A percentile compares a stretch with the other conserved stretches of the same genome.
Conservation (phyloP, 2,113 vertebrate genomes). For the Microtus ochrogaster region DNA sequence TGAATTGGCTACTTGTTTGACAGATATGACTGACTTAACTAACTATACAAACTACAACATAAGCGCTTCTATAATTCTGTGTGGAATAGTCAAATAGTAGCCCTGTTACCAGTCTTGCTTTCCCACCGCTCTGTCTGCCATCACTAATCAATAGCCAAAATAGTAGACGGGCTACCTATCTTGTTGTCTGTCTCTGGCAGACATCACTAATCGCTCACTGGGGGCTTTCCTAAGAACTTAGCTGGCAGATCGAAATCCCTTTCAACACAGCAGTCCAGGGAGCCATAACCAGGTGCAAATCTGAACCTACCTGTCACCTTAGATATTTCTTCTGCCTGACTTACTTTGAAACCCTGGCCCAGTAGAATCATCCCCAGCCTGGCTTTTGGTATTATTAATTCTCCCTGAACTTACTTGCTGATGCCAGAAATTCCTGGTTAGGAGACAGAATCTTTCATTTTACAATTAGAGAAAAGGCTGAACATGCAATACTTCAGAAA, state of each 20-base stretch:
- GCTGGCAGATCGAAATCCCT: background rate
- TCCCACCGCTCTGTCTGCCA: background rate
- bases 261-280: background rate
- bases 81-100: background rate
- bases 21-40: background rate
- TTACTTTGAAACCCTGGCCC: slow-evolving; percentile 38
- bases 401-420: slow-evolving; percentile 53
- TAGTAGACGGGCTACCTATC: background rate
- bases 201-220: slow-evolving; percentile 10
- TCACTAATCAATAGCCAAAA: slow-evolving; percentile 16
- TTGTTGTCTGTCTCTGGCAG: background rate
- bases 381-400: slow-evolving; percentile 37
- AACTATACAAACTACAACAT: background rate
- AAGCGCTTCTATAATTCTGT: background rate
- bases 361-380: background rate
- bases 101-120: background rate
- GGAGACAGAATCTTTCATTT: slow-evolving; percentile 52
- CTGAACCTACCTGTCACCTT: slow-evolving; percentile 8
- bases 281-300: background rate
- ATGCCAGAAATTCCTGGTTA: slow-evolving; percentile 51
- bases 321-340: slow-evolving; percentile 7
- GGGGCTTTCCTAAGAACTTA: background rate
- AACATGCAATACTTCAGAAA: slow-evolving; percentile 46
- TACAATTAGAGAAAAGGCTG: slow-evolving; percentile 64
- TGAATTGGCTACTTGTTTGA: slow-evolving; percentile 33